Evolutionary conservation across 2,888 invertebrate genomes (phyloP).

Genomic region (Rotaria sp.): DNA sequence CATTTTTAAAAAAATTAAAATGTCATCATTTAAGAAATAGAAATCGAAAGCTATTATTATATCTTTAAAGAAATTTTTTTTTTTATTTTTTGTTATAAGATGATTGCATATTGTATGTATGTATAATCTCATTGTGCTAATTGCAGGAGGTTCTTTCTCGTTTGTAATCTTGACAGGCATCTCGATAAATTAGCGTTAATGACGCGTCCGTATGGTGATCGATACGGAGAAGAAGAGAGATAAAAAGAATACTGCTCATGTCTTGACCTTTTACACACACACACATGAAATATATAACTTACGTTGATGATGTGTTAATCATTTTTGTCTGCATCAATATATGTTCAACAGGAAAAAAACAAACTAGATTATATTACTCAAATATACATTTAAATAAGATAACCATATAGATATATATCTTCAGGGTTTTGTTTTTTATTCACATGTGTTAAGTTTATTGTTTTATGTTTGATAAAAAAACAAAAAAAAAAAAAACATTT

Average conservation of each 20-base stretch:
- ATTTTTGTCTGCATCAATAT: constrained; percentile 1
- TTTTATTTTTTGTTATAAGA: too few relatives aligned
- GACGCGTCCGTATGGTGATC: constrained; percentile 19
- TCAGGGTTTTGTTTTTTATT: too few relatives aligned
- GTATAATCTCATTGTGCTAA: not conserved
- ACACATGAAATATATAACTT: constrained; percentile 18
- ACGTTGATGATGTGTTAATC: constrained; percentile 16
- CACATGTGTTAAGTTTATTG: not conserved
- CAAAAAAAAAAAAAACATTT: not conserved
- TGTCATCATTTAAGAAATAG: not conserved
- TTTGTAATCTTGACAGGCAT: constrained; percentile 11
- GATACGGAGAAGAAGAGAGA: not conserved
- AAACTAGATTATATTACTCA: constrained; percentile 16
- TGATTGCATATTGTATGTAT: too few relatives aligned
- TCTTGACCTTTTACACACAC: not conserved
- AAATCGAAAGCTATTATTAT: too few relatives aligned
- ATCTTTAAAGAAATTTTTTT: not conserved
- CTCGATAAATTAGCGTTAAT: constrained; percentile 22
- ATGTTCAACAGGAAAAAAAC: not conserved
- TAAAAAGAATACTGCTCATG: not conserved
- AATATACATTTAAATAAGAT: not conserved
- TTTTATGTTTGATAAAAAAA: not conserved
- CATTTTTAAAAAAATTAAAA: not conserved
- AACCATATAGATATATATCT: not conserved
- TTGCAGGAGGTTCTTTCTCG: not conserved